These are phyloP conservation scores for Cassiopea xamachana DNA, from an alignment of 30 jellyfish, hydroid and myxozoan species.

Conservation along the genomic window DNA sequence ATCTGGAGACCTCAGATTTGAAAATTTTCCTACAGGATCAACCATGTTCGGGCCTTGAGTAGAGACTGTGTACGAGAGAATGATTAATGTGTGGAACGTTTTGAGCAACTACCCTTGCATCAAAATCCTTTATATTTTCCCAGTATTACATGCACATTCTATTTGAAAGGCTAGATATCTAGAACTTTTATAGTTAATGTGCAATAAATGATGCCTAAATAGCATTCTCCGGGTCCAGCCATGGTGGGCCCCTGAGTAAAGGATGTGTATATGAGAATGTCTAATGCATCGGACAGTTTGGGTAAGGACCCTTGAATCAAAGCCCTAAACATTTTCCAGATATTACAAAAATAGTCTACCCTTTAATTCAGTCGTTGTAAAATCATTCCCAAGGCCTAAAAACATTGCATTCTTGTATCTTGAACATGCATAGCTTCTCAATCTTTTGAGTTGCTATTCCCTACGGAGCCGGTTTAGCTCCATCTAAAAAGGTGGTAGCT, in stretches of 20 bases:
- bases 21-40: background rate
- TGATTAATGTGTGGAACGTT: background rate
- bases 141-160: background rate
- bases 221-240: no score
- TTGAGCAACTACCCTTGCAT: background rate
- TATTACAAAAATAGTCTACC: background rate
- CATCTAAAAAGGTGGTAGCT: no score
- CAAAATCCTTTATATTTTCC: background rate
- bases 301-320: background rate
- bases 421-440: no score
- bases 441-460: no score
- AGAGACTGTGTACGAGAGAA: background rate
- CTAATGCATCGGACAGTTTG: background rate
- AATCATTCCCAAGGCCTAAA: background rate
- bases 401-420: no score
- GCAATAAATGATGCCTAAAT: background rate
- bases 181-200: background rate
- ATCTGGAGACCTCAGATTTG: background rate
- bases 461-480: no score
- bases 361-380: background rate
- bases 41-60: background rate
- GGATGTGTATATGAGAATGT: no score
- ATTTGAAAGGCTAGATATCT: background rate
- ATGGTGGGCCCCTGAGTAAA: no score
- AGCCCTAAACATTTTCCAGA: background rate